These are phyloP conservation scores for Poliocrania exsul DNA, from an alignment of 2,797 vertebrate species.

Conservation along the genomic window DNA sequence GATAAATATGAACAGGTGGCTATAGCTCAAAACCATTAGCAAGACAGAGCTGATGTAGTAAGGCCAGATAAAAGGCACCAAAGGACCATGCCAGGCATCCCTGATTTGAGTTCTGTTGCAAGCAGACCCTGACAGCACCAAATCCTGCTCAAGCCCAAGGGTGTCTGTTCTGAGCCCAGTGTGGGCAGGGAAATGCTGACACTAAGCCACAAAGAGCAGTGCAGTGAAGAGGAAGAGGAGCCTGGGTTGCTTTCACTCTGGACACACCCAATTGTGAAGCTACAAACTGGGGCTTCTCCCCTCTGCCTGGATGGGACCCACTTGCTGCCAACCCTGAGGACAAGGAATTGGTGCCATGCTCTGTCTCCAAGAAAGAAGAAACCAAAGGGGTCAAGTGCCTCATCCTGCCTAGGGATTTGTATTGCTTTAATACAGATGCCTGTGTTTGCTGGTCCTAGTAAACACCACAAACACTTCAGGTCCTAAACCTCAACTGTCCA, in stretches of 20 bases:
- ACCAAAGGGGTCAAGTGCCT: not conserved
- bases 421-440: not conserved
- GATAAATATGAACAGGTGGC: constrained; percentile 8
- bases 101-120: not conserved
- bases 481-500: not conserved
- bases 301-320: not conserved
- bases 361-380: too few relatives aligned
- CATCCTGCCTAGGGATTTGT: not conserved
- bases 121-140: not conserved
- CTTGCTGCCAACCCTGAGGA: not conserved
- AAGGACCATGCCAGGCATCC: not conserved
- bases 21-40: not conserved
- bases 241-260: not conserved
- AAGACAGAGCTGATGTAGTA: not conserved
- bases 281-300: not conserved
- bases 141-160: not conserved
- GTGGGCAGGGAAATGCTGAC: not conserved
- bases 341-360: not conserved
- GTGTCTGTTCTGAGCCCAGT: accelerated
- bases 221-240: not conserved
- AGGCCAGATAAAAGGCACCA: not conserved
- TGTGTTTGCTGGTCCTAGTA: not conserved
- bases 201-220: not conserved
- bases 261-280: not conserved
- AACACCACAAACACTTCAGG: not conserved